Conservation (phyloP, 2,888 invertebrate genomes). For the Nemotelus nigrinus region DNA sequence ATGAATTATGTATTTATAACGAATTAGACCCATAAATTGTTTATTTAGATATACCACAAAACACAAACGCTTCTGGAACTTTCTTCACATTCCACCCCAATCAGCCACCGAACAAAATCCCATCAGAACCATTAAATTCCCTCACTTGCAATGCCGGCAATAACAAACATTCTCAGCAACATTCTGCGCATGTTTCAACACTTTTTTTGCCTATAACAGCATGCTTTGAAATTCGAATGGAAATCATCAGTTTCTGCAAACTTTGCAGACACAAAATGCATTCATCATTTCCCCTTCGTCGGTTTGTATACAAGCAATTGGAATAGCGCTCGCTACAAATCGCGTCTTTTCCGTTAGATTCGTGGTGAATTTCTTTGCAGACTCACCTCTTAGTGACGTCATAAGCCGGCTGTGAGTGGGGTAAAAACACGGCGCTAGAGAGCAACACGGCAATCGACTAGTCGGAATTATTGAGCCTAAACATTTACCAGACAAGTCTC, state of each 20-base stretch:
- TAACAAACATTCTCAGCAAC: conserved; percentile 27
- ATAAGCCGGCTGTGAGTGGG: conserved; percentile 20
- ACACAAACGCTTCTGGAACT: too few species aligned
- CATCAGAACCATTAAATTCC: neutral
- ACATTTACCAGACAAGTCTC: conserved; percentile 34
- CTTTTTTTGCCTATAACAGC: too few species aligned
- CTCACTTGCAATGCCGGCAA: conserved; percentile 21
- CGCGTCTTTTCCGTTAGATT: neutral
- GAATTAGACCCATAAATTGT: too few species aligned
- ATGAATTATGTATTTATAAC: too few species aligned
- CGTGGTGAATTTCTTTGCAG: neutral
- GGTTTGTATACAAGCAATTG: too few species aligned
- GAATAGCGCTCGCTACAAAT: too few species aligned
- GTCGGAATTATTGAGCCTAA: conserved; percentile 5
- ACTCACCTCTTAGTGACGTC: conserved; percentile 7
- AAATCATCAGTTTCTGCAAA: neutral
- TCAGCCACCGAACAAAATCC: too few species aligned
- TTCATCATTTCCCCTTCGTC: neutral
- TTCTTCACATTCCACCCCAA: too few species aligned
- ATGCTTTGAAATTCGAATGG: too few species aligned
- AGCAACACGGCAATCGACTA: conserved; percentile 26
- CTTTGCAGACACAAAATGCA: neutral
- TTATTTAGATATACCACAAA: too few species aligned
- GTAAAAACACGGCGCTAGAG: conserved; percentile 1
- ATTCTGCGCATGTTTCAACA: conserved; percentile 15